phyloP scores from a whole-genome alignment of 2,113 vertebrate genomes.

The Psilopsiagon aymara region DNA sequence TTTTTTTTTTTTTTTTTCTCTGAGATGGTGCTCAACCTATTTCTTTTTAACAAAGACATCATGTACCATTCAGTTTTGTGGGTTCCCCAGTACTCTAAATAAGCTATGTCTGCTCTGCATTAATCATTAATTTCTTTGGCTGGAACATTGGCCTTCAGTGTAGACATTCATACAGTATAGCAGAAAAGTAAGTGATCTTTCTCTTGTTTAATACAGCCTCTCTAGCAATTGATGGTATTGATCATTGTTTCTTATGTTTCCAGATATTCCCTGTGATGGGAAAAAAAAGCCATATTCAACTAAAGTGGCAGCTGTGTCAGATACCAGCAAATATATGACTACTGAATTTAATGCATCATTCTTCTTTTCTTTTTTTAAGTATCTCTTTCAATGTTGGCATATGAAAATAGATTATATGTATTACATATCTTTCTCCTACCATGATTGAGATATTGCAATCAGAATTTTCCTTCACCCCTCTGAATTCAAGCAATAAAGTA shows the following conservation, averaged over 20 bases:
- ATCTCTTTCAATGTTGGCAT: background rate
- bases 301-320: background rate
- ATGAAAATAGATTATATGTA: background rate
- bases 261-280: background rate
- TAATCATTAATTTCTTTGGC: slow-evolving; percentile 25
- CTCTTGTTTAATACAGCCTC: background rate
- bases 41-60: background rate
- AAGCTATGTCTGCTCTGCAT: background rate
- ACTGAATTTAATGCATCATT: background rate
- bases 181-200: background rate
- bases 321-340: background rate
- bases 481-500: background rate
- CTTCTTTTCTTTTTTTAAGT: background rate
- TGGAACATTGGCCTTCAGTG: background rate
- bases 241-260: background rate
- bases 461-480: background rate
- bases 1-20: accelerated
- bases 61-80: background rate
- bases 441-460: background rate
- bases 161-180: background rate
- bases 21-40: background rate
- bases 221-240: background rate
- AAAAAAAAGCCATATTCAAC: background rate
- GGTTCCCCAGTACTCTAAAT: background rate
- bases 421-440: background rate